A percentile compares a stretch with the other conserved stretches of the same genome.
Conservation (phyloP, 2,888 invertebrate species). For the Pardosa pseudoannulata region DNA sequence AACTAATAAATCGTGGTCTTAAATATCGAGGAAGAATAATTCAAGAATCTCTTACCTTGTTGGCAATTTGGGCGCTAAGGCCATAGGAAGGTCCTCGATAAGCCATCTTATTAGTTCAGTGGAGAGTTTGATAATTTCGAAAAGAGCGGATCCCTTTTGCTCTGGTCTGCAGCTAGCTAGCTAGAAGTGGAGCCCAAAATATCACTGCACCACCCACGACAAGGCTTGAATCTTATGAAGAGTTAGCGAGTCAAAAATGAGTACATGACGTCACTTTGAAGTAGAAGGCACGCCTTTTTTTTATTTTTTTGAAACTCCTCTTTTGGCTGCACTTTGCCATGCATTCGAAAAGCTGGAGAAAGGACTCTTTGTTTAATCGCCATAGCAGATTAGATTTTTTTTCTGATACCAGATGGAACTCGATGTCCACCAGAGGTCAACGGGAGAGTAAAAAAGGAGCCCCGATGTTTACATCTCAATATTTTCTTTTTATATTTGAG, state of each 20-base stretch:
- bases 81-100: slow-evolving; percentile 74
- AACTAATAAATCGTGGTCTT: too few relatives aligned
- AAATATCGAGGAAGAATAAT: background rate
- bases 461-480: background rate
- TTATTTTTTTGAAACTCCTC: slow-evolving; percentile 65
- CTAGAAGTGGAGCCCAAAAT: slow-evolving; percentile 57
- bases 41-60: slow-evolving; percentile 73
- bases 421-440: background rate
- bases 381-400: slow-evolving; percentile 24
- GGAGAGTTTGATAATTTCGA: slow-evolving; percentile 4
- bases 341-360: slow-evolving; percentile 35
- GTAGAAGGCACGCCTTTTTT: slow-evolving; percentile 54
- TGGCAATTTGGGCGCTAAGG: slow-evolving; percentile 74
- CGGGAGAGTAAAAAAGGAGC: background rate
- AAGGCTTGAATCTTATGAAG: slow-evolving; percentile 63
- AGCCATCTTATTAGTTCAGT: slow-evolving; percentile 68
- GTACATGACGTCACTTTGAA: slow-evolving; percentile 63
- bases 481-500: background rate
- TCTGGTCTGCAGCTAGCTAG: slow-evolving; percentile 52
- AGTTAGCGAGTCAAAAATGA: slow-evolving; percentile 59
- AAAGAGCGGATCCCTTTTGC: slow-evolving; percentile 22
- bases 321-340: slow-evolving; percentile 58
- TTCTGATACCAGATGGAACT: slow-evolving; percentile 10
- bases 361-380: slow-evolving; percentile 45
- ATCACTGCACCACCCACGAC: slow-evolving; percentile 68